phyloP scores from a whole-genome alignment of 2,888 invertebrate species.

The Ornithoptera priamus region DNA sequence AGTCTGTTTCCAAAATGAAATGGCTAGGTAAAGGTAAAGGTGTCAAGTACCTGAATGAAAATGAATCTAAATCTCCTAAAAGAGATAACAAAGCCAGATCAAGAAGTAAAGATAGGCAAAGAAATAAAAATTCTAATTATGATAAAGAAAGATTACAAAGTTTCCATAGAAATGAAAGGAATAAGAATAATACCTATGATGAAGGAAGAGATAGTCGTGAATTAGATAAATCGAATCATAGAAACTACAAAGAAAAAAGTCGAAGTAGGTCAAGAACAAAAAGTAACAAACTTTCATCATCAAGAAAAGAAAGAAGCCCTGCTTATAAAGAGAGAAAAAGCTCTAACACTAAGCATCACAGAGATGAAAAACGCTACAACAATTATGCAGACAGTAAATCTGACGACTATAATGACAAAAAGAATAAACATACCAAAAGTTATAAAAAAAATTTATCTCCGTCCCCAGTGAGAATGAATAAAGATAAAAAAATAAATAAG shows the following conservation, averaged over 20 bases:
- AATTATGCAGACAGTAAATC: slow-evolving; percentile 28
- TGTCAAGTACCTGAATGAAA: slow-evolving; percentile 79
- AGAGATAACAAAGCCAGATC: slow-evolving; percentile 39
- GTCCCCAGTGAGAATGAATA: slow-evolving; percentile 29
- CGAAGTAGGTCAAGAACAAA: slow-evolving; percentile 39
- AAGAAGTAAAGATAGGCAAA: slow-evolving; percentile 37
- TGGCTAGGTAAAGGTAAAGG: slow-evolving; percentile 95
- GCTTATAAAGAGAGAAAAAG: slow-evolving; percentile 24
- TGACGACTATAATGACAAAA: slow-evolving; percentile 27
- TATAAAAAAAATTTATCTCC: slow-evolving; percentile 31
- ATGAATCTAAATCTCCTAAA: slow-evolving; percentile 42
- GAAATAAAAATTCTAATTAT: slow-evolving; percentile 33
- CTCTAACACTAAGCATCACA: slow-evolving; percentile 22
- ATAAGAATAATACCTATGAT: slow-evolving; percentile 35
- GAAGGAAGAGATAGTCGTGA: slow-evolving; percentile 36
- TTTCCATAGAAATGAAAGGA: slow-evolving; percentile 35
- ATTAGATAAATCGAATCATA: slow-evolving; percentile 45
- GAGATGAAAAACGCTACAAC: slow-evolving; percentile 32
- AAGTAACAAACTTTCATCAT: slow-evolving; percentile 18
- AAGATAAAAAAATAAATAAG: background rate
- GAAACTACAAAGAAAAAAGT: slow-evolving; percentile 55
- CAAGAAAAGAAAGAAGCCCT: slow-evolving; percentile 28
- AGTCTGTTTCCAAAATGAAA: slow-evolving; percentile 96
- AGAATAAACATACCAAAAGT: slow-evolving; percentile 31
- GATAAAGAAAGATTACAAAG: slow-evolving; percentile 49